phyloP scores from a whole-genome alignment of 2,113 vertebrate genomes.

The Smithornis capensis region DNA sequence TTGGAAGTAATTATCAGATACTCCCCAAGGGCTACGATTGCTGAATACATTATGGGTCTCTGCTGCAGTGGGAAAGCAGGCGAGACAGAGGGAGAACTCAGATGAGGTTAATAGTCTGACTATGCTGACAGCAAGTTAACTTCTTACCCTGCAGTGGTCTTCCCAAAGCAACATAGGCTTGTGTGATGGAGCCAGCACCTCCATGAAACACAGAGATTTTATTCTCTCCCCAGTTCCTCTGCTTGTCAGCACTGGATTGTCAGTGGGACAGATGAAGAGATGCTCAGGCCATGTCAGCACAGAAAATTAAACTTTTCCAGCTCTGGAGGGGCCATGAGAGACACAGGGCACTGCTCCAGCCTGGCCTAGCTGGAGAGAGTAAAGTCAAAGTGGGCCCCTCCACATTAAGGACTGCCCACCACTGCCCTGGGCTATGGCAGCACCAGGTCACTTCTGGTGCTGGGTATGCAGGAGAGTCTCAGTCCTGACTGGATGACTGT shows the following conservation, averaged over 20 bases:
- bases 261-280: not conserved
- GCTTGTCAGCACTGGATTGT: not conserved
- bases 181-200: not conserved
- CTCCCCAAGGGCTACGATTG: conserved; percentile 57
- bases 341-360: not conserved
- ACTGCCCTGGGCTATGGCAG: not conserved
- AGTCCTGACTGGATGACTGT: not conserved
- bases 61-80: not conserved
- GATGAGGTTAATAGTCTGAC: conserved; percentile 13
- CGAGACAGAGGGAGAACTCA: not conserved
- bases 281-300: not conserved
- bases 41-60: conserved; percentile 56
- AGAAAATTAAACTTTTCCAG: not conserved
- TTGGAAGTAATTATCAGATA: conserved; percentile 71
- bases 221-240: not conserved
- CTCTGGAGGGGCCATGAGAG: not conserved
- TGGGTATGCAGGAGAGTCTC: not conserved
- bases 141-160: not conserved
- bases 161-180: not conserved
- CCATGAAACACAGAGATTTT: not conserved
- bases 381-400: fast-evolving
- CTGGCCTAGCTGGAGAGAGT: not conserved
- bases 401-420: not conserved
- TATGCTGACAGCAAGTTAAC: not conserved
- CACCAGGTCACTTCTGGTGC: not conserved